Evolutionary conservation across 2,888 invertebrate species (phyloP).

Genomic region (Ernsta delagoae): DNA sequence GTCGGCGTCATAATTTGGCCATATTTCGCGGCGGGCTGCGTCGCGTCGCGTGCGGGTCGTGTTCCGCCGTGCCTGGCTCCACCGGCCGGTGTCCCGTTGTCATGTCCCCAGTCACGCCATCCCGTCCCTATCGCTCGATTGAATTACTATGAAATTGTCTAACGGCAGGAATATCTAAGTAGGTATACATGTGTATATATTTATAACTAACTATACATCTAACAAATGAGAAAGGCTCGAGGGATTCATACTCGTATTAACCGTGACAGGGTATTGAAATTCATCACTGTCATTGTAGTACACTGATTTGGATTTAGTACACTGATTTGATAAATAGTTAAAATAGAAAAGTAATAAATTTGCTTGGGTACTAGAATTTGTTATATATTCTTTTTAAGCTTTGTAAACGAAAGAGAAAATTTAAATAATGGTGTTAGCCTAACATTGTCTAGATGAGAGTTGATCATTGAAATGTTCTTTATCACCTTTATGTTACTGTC

Average conservation of each 20-base stretch:
- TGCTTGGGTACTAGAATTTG: too few relatives aligned
- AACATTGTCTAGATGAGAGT: too few relatives aligned
- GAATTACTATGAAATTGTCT: constrained; percentile 5
- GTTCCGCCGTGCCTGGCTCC: constrained; percentile 68
- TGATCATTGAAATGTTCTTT: too few relatives aligned
- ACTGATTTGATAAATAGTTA: too few relatives aligned
- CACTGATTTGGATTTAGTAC: background rate
- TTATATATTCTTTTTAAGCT: too few relatives aligned
- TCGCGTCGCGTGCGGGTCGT: constrained; percentile 68
- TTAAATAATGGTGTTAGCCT: too few relatives aligned
- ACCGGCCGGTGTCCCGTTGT: constrained; percentile 64
- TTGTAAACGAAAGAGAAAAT: too few relatives aligned
- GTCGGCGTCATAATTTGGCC: constrained; percentile 37
- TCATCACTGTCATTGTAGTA: background rate
- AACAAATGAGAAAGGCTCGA: background rate
- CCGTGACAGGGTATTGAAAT: background rate
- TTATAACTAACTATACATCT: background rate
- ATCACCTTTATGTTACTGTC: too few relatives aligned
- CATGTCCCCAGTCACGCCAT: constrained; percentile 77
- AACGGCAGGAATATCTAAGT: background rate
- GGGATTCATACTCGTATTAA: background rate
- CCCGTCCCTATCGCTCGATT: constrained; percentile 26
- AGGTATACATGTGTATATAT: background rate
- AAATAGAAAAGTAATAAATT: too few relatives aligned
- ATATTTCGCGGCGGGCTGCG: constrained; percentile 45